A percentile compares a stretch with the other conserved stretches of the same genome.
Conservation (phyloP, 2,113 vertebrate species). For the Poeciliopsis retropinna region DNA sequence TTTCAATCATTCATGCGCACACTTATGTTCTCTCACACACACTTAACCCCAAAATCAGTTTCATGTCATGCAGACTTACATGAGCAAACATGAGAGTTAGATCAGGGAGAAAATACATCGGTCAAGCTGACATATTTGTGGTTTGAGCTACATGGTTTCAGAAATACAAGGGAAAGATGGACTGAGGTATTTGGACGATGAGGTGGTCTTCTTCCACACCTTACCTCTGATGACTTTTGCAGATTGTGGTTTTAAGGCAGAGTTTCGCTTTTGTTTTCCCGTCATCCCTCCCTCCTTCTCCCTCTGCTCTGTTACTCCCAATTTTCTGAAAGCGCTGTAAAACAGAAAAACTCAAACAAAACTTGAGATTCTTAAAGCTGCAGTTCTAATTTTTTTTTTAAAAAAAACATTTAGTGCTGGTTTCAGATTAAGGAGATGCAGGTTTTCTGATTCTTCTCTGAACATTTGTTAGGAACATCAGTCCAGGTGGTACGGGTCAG, state of each 20-base stretch:
- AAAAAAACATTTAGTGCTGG: too few relatives aligned
- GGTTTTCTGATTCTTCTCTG: too few relatives aligned
- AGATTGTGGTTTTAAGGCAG: constrained; percentile 65
- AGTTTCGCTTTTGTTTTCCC: constrained; percentile 33
- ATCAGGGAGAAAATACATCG: constrained; percentile 25
- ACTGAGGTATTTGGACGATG: constrained; percentile 51
- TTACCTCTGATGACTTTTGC: constrained; percentile 72
- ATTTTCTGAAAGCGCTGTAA: constrained; percentile 15
- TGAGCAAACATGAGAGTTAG: constrained; percentile 38
- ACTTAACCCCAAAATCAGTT: constrained; percentile 56
- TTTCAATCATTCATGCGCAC: constrained; percentile 29
- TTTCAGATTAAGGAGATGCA: too few relatives aligned
- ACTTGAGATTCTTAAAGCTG: background rate
- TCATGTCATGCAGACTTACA: constrained; percentile 39
- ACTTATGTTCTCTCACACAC: constrained; percentile 32
- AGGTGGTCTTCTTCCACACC: constrained; percentile 49
- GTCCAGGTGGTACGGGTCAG: too few relatives aligned
- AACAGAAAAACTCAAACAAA: constrained; percentile 25
- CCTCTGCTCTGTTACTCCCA: constrained; percentile 1
- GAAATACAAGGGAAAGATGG: constrained; percentile 37
- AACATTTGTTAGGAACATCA: too few relatives aligned
- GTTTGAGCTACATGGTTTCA: constrained; percentile 43
- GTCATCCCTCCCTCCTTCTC: background rate
- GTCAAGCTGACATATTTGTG: constrained; percentile 21
- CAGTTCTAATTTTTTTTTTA: too few relatives aligned